phyloP scores from a whole-genome alignment of 2,113 vertebrate genomes.

The Engystomops pustulosus region DNA sequence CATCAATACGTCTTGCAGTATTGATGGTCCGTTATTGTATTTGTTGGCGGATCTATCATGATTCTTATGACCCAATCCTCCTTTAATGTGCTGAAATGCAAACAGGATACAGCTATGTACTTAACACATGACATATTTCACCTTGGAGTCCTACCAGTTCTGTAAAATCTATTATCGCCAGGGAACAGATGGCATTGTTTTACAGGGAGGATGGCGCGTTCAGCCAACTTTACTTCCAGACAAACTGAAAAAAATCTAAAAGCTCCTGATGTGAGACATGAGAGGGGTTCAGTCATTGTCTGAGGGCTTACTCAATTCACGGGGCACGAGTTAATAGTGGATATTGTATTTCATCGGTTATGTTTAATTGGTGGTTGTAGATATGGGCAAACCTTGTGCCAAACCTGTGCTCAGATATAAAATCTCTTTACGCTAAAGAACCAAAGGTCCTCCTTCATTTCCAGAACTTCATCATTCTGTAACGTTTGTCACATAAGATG shows the following conservation, averaged over 20 bases:
- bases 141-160: conserved; percentile 6
- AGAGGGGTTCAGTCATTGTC: background rate
- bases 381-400: background rate
- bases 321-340: background rate
- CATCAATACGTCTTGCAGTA: no score
- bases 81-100: background rate
- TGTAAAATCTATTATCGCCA: conserved; percentile 9
- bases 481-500: background rate
- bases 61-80: background rate
- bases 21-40: background rate
- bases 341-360: background rate
- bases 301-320: background rate
- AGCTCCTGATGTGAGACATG: background rate
- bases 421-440: background rate
- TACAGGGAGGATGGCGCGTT: background rate
- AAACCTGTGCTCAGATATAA: background rate
- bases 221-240: background rate
- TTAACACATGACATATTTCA: background rate
- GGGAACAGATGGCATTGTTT: background rate
- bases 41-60: background rate
- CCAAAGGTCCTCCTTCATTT: background rate
- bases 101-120: background rate
- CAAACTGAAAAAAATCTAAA: background rate
- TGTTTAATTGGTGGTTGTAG: background rate
- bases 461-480: background rate